Base-by-base conservation (phyloP, 2,797 vertebrate genomes). In the Darevskia nairensis region DNA sequence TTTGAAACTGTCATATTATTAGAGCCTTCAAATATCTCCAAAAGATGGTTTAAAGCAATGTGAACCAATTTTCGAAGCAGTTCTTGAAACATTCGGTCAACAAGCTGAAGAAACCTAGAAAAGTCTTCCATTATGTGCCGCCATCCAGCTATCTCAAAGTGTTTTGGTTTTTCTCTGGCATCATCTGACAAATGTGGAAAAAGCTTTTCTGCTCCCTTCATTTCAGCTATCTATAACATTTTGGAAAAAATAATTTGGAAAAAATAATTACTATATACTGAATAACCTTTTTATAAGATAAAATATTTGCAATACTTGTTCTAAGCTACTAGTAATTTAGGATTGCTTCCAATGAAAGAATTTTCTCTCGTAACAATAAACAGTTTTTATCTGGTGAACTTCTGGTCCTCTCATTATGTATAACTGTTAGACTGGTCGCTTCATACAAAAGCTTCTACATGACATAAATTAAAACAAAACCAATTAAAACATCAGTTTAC, bases 81-180 rank as follows among this genome's bases (percentile, higher is more conserved):
- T 86, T 96, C 95, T 89, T 96, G 95, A 87, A 97, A 96, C 9
- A 97, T 86, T 85, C 82, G 92, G 90, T 97, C 97, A 25, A 95
- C 85, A 77, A 97, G 89, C 25, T 35, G 89, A 35, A 96, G 88
- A 90, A 96, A 96, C 9, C 87, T 92, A 64, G 87, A 41, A 39
- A 94, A 90, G 0, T 41, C 89, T 29, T 92, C 87, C 72, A 96
- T 87, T 27, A 96, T 75, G 44, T 27, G 88, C 35, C 94, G 87
- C 85, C 92, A 96, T 35, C 87, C 59, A 21, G 94, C 90, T 79
- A 96, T 64, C 85, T 96, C 93, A 27, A 90, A 90, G 86, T 96
- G 93, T 27, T 86, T 74, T 76, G 78, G 90, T 9, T 86, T 92
- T 9, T 91, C 80, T 44, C n/a, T 21, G 1, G 39, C 25, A 61